Evolutionary conservation across 2,797 vertebrate genomes (phyloP).

Genomic region (Microctenopoma stevenorrisi): DNA sequence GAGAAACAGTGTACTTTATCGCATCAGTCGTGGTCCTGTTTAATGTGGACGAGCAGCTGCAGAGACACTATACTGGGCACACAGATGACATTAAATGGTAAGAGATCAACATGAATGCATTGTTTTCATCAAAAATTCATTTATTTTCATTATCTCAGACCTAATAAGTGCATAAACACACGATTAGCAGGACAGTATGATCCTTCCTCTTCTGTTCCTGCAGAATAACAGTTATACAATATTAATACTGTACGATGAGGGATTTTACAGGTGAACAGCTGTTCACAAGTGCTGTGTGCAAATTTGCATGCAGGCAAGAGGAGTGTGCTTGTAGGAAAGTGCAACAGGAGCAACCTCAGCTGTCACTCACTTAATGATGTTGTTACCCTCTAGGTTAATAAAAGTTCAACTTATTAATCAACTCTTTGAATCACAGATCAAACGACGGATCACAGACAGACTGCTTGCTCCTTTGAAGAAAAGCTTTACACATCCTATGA

Average conservation of each 20-base stretch:
- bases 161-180: background rate
- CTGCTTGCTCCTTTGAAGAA: slow-evolving; percentile 33
- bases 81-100: slow-evolving; percentile 99
- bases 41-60: slow-evolving; percentile 96
- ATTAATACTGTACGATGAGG: background rate
- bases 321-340: background rate
- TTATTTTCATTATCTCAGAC: background rate
- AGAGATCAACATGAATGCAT: slow-evolving; percentile 53
- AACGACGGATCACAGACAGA: slow-evolving; percentile 16
- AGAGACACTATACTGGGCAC: slow-evolving; percentile 96
- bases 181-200: background rate
- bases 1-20: slow-evolving; percentile 98
- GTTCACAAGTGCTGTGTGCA: background rate
- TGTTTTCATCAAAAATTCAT: background rate
- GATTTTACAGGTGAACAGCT: background rate
- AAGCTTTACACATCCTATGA: slow-evolving; percentile 13
- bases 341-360: slow-evolving; percentile 10
- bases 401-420: slow-evolving; percentile 35
- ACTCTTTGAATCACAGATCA: slow-evolving; percentile 41
- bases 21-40: slow-evolving; percentile 96
- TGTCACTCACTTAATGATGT: slow-evolving; percentile 1
- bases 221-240: background rate
- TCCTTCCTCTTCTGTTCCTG: background rate
- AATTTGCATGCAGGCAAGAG: background rate
- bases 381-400: slow-evolving; percentile 20